Base-by-base conservation (phyloP, 2,797 vertebrate genomes). In the Podargus strigoides region DNA sequence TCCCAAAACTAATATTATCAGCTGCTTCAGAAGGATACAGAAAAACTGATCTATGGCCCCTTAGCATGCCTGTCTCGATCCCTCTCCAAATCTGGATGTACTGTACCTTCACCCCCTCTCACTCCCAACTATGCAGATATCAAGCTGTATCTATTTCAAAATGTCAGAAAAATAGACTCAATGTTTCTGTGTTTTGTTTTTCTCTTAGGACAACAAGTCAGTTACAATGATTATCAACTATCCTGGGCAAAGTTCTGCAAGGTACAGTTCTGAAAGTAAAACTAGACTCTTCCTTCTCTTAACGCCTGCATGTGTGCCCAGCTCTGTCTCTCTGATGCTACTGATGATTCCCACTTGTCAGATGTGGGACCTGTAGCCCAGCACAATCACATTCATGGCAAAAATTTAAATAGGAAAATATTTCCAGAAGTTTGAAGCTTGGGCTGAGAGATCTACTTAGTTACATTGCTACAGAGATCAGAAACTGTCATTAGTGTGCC, bases 221-320 rank as follows among this genome's bases (percentile, higher is more conserved):
- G 97, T 96, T 98, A 98, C 87, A 98, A 87, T 63, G 99, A 99
- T 92, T 98, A 98, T 83, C 98, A 99, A 2, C 98, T 99, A 39
- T 98, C 98, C 87, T 99, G 99, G 99, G 98, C 99, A 37, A 99
- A 98, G 97, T 99, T 99, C 95, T 99, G 98, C 67, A 99, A 99
- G 98, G 99, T 99, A 98, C 3, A 23, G 41, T 81, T 26, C 44
- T 26, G 39, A 76, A 91, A 93, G 23, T 37, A 47, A 50, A 89
- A 59, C 49, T 30, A 36, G 55, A 55, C 15, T 68, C 36, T 30
- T 67, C 24, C 28, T 30, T 66, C 36, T 70, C 19, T 14, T 44
- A 30, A 49, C 3, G 1, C 34, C 32, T 3, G 0, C n/a, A 37
- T 3, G 12, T 1, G 2, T 32, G 34, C 44, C n/a, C 49, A 58